These are phyloP conservation scores for Centruroides sculpturatus DNA, from an alignment of 1,140 invertebrate species.

Conservation along the genomic window DNA sequence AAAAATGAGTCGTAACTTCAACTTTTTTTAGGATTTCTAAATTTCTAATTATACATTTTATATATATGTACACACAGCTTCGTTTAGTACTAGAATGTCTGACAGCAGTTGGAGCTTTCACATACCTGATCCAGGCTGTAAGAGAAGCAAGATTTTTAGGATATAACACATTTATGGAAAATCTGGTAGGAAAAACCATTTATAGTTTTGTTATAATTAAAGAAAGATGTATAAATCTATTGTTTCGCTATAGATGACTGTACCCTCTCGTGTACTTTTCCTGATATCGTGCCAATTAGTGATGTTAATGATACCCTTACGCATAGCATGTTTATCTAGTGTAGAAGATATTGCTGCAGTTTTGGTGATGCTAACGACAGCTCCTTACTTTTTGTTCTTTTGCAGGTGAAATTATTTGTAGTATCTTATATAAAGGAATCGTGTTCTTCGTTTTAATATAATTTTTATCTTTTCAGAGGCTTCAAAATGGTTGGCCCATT, in stretches of 20 bases:
- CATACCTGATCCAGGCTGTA: constrained; percentile 63
- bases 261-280: constrained; percentile 81
- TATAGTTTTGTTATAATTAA: too few species aligned
- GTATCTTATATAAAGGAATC: too few species aligned
- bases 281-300: constrained; percentile 79
- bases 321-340: constrained; percentile 66
- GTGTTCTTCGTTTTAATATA: constrained; percentile 1
- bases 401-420: constrained; percentile 49
- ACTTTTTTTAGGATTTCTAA: too few species aligned
- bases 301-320: constrained; percentile 61
- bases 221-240: neutral
- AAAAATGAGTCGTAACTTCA: too few species aligned
- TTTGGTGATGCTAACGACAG: constrained; percentile 86
- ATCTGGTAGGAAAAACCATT: constrained; percentile 45
- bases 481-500: constrained; percentile 97
- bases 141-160: constrained; percentile 70
- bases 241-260: constrained; percentile 50
- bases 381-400: constrained; percentile 96
- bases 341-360: constrained; percentile 81
- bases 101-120: constrained; percentile 50
- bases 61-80: constrained; percentile 7
- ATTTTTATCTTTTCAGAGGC: constrained; percentile 45
- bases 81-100: constrained; percentile 13
- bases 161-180: constrained; percentile 77
- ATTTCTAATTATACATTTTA: too few species aligned